A percentile compares a stretch with the other conserved stretches of the same genome.
Evolutionary conservation across 2,113 vertebrate genomes (phyloP).

Genomic region (Okapia johnstoni): DNA sequence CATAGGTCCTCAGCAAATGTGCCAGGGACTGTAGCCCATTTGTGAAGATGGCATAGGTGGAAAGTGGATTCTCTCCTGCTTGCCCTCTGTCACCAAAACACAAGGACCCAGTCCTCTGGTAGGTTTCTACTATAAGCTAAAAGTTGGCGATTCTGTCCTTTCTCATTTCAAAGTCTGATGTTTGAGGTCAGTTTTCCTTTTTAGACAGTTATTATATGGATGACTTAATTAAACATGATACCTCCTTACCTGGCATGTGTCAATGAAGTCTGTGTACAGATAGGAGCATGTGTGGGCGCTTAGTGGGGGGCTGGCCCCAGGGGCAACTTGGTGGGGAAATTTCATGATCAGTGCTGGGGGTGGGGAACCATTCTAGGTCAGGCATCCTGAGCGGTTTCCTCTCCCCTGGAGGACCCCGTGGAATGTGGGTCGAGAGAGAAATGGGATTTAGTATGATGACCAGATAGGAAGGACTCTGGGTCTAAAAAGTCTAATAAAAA

Average conservation of each 20-base stretch:
- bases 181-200: neutral
- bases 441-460: neutral
- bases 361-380: too few species aligned
- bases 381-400: too few species aligned
- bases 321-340: accelerated
- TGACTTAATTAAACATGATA: neutral
- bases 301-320: accelerated
- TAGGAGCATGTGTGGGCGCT: accelerated
- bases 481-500: neutral
- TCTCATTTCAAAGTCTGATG: neutral
- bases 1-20: neutral
- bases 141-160: neutral
- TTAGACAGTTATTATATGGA: neutral
- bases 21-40: too few species aligned
- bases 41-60: neutral
- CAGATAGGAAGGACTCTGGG: neutral
- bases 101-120: neutral
- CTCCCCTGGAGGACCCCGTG: neutral
- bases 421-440: neutral
- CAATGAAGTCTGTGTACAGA: neutral
- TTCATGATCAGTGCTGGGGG: accelerated
- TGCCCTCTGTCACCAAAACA: neutral
- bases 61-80: neutral
- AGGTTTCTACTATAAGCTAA: neutral
- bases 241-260: neutral